phyloP scores from a whole-genome alignment of 1,140 invertebrate species.

The Pomacea maculata region DNA sequence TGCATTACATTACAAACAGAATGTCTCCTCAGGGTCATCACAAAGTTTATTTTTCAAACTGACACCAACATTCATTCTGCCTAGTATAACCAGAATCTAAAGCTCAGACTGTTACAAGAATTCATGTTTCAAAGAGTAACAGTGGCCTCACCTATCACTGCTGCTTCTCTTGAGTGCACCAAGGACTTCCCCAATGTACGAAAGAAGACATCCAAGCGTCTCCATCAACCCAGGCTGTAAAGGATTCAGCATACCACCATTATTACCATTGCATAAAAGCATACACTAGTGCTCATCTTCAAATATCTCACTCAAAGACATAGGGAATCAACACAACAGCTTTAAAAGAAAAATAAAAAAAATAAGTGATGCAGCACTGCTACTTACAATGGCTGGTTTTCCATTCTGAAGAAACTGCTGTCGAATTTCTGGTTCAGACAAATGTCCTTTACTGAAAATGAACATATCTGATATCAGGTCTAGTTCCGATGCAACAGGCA shows the following conservation, averaged over 20 bases:
- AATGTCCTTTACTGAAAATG: constrained; percentile 68
- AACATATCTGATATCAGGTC: background rate
- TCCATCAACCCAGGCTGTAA: constrained; percentile 72
- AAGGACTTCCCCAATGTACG: constrained; percentile 78
- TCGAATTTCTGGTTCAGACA: constrained; percentile 70
- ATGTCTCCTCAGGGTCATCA: no score
- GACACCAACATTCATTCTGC: no score
- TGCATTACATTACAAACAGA: no score
- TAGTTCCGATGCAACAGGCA: no score
- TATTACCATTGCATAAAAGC: background rate
- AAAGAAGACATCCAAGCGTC: constrained; percentile 80
- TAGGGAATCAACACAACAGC: no score
- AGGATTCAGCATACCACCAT: background rate
- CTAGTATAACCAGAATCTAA: no score
- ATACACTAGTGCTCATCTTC: background rate
- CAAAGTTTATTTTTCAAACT: no score
- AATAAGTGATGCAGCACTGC: no score
- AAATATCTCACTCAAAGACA: no score
- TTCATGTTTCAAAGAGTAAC: constrained; percentile 22
- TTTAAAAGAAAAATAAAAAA: no score
- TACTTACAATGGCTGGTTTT: constrained; percentile 68
- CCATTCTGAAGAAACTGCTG: constrained; percentile 69
- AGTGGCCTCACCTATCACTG: constrained; percentile 46
- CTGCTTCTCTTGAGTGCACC: constrained; percentile 66
- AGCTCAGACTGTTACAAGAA: background rate